Percentiles rank a stretch among this genome's conserved stretches.
phyloP scores from a whole-genome alignment of 2,888 invertebrate species.

The Xestia c-nigrum region DNA sequence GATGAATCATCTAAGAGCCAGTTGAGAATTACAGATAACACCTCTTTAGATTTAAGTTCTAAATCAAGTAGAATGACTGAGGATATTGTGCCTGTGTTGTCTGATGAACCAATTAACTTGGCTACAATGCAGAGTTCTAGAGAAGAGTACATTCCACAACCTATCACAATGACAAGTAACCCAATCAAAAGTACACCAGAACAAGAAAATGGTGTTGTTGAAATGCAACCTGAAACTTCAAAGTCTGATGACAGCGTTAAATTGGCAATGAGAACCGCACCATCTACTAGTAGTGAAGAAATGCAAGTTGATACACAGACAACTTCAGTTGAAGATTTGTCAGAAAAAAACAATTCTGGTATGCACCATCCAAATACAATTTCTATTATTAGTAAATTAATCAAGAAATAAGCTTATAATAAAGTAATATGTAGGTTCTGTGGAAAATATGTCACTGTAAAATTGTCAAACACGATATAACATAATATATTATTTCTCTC shows the following conservation, averaged over 20 bases:
- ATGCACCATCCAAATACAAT: slow-evolving; percentile 16
- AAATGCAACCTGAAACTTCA: slow-evolving; percentile 72
- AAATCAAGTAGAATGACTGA: slow-evolving; percentile 81
- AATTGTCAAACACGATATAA: too few species aligned
- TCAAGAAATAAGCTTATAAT: neutral
- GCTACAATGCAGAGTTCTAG: slow-evolving; percentile 82
- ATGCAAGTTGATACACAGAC: slow-evolving; percentile 87
- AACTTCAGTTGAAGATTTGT: slow-evolving; percentile 84
- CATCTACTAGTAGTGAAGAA: slow-evolving; percentile 78
- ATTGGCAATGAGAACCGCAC: slow-evolving; percentile 62
- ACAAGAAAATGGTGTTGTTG: slow-evolving; percentile 75
- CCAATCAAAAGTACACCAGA: slow-evolving; percentile 68
- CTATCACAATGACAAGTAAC: slow-evolving; percentile 57
- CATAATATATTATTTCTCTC: too few species aligned
- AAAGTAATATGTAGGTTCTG: neutral
- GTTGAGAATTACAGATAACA: slow-evolving; percentile 80
- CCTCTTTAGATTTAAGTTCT: slow-evolving; percentile 86
- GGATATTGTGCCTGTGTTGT: slow-evolving; percentile 77
- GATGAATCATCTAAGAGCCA: slow-evolving; percentile 84
- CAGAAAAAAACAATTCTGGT: slow-evolving; percentile 84
- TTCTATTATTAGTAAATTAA: neutral
- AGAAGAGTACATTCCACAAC: slow-evolving; percentile 84
- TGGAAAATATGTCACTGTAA: too few species aligned
- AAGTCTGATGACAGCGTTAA: slow-evolving; percentile 73
- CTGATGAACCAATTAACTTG: slow-evolving; percentile 87